Conservation (phyloP, 92 coral and sea anemone species). For the Epizoanthus illoricatus region DNA sequence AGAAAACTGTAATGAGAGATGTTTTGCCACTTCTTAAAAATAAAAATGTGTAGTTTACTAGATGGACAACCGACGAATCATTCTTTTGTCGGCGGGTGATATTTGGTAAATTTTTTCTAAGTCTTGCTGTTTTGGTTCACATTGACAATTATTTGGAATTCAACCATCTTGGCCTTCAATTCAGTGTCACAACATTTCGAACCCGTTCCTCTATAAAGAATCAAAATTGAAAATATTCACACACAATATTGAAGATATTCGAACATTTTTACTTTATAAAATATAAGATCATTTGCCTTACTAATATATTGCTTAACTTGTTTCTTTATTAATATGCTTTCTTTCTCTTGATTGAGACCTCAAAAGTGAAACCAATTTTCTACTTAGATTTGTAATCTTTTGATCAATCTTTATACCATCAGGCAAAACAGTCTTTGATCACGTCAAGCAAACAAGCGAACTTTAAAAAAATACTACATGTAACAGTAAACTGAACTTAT, state of each 20-base stretch:
- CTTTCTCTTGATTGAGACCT: neutral
- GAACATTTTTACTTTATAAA: neutral
- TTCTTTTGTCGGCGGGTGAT: too few relatives aligned
- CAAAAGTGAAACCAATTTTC: neutral
- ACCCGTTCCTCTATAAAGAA: neutral
- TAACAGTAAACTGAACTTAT: too few relatives aligned
- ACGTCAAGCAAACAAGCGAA: neutral
- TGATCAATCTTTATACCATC: neutral
- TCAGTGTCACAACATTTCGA: slow-evolving; percentile 5
- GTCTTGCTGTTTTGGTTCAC: neutral
- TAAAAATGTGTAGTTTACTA: too few relatives aligned
- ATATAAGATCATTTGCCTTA: neutral
- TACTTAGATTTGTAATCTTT: neutral
- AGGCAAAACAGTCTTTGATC: neutral
- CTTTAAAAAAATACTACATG: too few relatives aligned
- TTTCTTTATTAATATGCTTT: neutral
- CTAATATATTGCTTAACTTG: neutral
- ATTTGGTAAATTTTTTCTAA: neutral
- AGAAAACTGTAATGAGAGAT: too few relatives aligned
- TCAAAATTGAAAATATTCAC: slow-evolving; percentile 6
- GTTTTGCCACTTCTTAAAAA: too few relatives aligned
- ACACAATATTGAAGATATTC: neutral
- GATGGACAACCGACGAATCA: too few relatives aligned
- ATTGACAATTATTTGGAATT: neutral
- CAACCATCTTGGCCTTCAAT: neutral